Evolutionary conservation across 2,113 vertebrate species (phyloP), one percentile per base, ranked within the genome.

Genomic region (Lutjanus erythropterus): DNA sequence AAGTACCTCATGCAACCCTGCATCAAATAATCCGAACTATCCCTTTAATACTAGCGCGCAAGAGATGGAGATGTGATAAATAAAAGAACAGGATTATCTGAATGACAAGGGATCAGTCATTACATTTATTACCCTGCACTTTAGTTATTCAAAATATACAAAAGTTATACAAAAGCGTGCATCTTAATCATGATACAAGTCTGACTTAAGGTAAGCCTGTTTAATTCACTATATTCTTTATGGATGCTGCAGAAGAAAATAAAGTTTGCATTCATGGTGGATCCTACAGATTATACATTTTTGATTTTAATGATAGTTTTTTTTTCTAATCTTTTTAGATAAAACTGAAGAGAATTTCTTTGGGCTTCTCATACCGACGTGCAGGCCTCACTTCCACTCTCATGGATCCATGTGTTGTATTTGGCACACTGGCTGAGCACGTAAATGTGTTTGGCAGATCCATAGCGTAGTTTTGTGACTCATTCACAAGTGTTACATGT

Each of bases 371-470:
- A 68, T 44, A 46, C 15, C 25, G 70, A 81, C 75, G 77, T 66
- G 31, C 64, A 76, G 80, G 77, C 42, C 60, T 81, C 42, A 39
- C 70, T 79, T 33, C 56, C 60, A 66, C 70, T 81, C 77, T 55
- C 31, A 46, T 77, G 64, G 66, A 82, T 75, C 84, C 39, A 74
- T 37, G 62, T 88, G 85, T 87, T 89, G 83, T 84, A 64, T 88
- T 90, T 91, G 88, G 87, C 83, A 56, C 2, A 6, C 27, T 14
- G 31, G 66, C 69, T 42, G n/a, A 65, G 84, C 72, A 80, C 61
- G 25, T 90, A 80, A 87, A 91, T 77, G 87, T 78, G 76, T 84
- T 85, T 90, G 89, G 85, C 88, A 84, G 68, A 71, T 52, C 49
- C 71, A 41, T 41, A 62, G 67, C 66, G 68, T 31, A 70, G 78